Percentiles rank a stretch among this genome's conserved stretches.
These are phyloP conservation scores for Mesaphorura yosii DNA, from an alignment of 1,140 invertebrate genomes.

Conservation along the genomic window DNA sequence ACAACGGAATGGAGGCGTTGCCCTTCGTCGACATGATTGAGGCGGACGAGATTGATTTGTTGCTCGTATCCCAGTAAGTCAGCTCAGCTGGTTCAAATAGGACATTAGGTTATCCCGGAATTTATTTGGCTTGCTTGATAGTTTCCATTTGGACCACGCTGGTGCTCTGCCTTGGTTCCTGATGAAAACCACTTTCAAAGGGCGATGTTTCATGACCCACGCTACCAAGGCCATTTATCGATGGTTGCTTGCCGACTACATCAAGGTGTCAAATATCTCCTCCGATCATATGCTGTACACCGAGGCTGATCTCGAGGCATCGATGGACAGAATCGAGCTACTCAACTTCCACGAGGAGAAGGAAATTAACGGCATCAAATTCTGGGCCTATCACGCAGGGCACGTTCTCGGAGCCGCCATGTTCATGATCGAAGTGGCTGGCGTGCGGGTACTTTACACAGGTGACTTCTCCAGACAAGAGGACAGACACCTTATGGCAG, in stretches of 20 bases:
- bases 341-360: slow-evolving; percentile 98
- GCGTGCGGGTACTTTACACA: slow-evolving; percentile 91
- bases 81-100: background rate
- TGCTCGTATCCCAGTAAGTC: slow-evolving; percentile 88
- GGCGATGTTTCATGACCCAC: slow-evolving; percentile 98
- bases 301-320: slow-evolving; percentile 89
- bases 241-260: slow-evolving; percentile 97
- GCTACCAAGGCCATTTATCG: slow-evolving; percentile 99
- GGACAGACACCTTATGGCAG: slow-evolving; percentile 97
- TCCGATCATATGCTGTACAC: slow-evolving; percentile 97
- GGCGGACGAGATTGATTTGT: slow-evolving; percentile 90
- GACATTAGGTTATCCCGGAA: too few relatives aligned
- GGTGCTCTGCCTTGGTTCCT: slow-evolving; percentile 97
- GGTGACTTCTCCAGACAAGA: slow-evolving; percentile 98
- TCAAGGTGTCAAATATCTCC: slow-evolving; percentile 96
- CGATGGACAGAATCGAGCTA: slow-evolving; percentile 98
- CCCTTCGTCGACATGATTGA: slow-evolving; percentile 97
- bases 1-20: slow-evolving; percentile 91
- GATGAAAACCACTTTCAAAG: slow-evolving; percentile 93
- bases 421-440: slow-evolving; percentile 99
- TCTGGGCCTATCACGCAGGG: slow-evolving; percentile 98
- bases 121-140: slow-evolving; percentile 37
- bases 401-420: slow-evolving; percentile 98
- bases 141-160: slow-evolving; percentile 97
- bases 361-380: slow-evolving; percentile 89